phyloP scores from a whole-genome alignment of 2,888 invertebrate genomes.

The Yponomeuta cagnagella region DNA sequence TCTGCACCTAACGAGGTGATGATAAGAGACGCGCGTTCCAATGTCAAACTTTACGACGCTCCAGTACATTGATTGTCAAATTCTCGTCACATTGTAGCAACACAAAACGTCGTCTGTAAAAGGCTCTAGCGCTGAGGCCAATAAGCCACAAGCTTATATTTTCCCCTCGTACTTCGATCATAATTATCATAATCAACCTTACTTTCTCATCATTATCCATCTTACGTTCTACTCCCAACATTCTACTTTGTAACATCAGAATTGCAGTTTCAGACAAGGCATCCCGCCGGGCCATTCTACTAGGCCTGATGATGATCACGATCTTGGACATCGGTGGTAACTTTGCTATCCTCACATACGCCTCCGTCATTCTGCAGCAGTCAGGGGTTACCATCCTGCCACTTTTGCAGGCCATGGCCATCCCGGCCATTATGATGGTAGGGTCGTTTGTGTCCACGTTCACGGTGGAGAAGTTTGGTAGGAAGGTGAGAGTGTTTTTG shows the following conservation, averaged over 20 bases:
- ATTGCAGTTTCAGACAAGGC: constrained; percentile 18
- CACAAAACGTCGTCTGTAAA: no score
- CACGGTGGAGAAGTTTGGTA: constrained; percentile 18
- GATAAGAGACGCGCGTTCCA: no score
- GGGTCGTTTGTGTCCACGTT: constrained; percentile 15
- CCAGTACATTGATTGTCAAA: no score
- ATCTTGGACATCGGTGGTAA: constrained; percentile 16
- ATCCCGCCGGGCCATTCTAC: constrained; percentile 11
- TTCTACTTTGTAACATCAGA: background rate
- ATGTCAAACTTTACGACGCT: no score
- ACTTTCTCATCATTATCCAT: no score
- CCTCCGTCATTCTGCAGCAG: constrained; percentile 17
- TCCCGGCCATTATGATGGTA: constrained; percentile 19
- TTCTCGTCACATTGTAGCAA: no score
- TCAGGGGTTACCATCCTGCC: constrained; percentile 17
- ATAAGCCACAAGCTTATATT: no score
- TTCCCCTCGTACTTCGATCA: no score
- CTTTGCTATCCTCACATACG: constrained; percentile 19
- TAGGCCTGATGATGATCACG: constrained; percentile 18
- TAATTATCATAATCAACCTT: no score
- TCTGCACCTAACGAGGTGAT: no score
- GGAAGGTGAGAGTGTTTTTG: constrained; percentile 16
- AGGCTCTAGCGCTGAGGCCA: no score
- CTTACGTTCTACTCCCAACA: background rate
- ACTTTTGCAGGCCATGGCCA: constrained; percentile 17